These are phyloP conservation scores for Heteropelma amictum DNA, from an alignment of 2,888 invertebrate genomes.

Conservation along the genomic window DNA sequence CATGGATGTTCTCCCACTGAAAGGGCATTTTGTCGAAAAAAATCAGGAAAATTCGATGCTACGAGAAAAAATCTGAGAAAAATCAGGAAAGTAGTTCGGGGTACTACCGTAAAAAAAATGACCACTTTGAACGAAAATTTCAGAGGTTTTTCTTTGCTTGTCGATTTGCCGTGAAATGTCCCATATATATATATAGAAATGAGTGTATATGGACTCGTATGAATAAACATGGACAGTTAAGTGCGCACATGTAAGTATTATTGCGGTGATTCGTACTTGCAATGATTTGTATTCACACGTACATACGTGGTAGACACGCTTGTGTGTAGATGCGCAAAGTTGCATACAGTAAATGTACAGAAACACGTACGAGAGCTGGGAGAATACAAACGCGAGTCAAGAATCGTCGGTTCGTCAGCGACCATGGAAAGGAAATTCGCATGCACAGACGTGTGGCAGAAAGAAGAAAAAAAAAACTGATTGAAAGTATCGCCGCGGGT, in stretches of 20 bases:
- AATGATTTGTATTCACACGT: not conserved
- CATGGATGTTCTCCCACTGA: no score
- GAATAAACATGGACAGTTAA: no score
- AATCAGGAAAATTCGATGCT: no score
- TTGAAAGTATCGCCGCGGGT: not conserved
- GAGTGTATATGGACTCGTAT: not conserved
- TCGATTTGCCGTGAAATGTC: no score
- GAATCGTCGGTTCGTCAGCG: constrained; percentile 2
- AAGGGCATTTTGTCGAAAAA: no score
- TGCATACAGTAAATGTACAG: not conserved
- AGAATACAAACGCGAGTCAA: constrained; percentile 19
- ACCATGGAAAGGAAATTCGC: constrained; percentile 39
- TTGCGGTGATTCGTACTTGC: constrained; percentile 14
- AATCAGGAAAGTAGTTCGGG: no score
- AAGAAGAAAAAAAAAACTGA: not conserved
- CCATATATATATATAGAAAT: no score
- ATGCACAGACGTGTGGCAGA: not conserved
- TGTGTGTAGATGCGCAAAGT: not conserved
- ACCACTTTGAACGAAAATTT: no score
- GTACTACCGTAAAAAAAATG: no score
- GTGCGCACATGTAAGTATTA: constrained; percentile 2
- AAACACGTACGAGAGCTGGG: not conserved
- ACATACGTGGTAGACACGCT: no score
- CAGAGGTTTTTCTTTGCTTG: no score
- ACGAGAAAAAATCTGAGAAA: no score